These are phyloP conservation scores for Copidosoma floridanum DNA, from an alignment of 1,140 invertebrate genomes.

Conservation along the genomic window DNA sequence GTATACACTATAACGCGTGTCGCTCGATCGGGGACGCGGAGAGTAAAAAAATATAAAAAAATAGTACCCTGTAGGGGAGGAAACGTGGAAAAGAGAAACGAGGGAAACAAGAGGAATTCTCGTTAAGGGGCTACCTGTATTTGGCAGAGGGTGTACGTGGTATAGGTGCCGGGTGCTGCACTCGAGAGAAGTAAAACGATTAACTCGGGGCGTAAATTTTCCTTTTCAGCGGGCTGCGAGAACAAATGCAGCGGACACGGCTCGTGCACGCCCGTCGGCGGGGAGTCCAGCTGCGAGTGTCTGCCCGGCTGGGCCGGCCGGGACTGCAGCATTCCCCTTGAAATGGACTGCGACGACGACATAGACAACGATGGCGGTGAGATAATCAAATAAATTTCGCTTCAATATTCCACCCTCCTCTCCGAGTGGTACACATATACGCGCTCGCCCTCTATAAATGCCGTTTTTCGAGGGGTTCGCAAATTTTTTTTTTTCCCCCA, in stretches of 20 bases:
- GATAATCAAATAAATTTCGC: constrained; percentile 19
- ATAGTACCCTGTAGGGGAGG: too few species aligned
- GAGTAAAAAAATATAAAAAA: too few species aligned
- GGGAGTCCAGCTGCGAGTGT: constrained; percentile 90
- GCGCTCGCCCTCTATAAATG: too few species aligned
- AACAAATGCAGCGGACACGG: constrained; percentile 90
- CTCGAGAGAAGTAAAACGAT: not conserved
- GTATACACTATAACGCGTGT: too few species aligned
- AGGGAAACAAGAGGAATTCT: too few species aligned
- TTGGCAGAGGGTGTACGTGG: too few species aligned
- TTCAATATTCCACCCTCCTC: not conserved
- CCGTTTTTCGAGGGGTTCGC: too few species aligned
- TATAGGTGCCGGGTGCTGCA: too few species aligned
- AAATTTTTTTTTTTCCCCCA: not conserved
- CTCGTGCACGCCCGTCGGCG: constrained; percentile 75
- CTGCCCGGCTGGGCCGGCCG: constrained; percentile 87
- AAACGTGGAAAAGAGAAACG: too few species aligned
- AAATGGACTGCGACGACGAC: constrained; percentile 90
- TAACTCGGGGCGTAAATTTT: constrained; percentile 21
- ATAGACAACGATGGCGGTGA: constrained; percentile 95
- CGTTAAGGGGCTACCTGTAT: too few species aligned
- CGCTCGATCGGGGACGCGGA: too few species aligned
- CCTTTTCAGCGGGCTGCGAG: constrained; percentile 85
- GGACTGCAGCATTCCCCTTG: constrained; percentile 86
- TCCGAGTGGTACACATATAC: too few species aligned